A percentile compares a stretch with the other conserved stretches of the same genome.
phyloP scores from a whole-genome alignment of 1,140 invertebrate species.

The Hestina assimilis region DNA sequence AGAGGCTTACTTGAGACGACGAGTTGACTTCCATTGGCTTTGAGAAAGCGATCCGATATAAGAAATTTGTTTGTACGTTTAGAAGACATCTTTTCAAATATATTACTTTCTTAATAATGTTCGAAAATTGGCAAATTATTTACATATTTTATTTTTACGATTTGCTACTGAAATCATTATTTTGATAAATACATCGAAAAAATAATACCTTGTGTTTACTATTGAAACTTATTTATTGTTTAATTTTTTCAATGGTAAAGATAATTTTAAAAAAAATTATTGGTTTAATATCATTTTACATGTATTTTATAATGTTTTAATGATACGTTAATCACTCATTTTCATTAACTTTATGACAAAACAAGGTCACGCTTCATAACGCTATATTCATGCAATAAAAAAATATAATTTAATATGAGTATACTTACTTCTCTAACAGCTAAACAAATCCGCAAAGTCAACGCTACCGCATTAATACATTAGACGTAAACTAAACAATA shows the following conservation, averaged over 20 bases:
- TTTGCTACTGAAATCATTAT: not conserved
- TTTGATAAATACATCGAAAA: too few species aligned
- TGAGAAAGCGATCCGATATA: conserved; percentile 7
- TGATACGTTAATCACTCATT: too few species aligned
- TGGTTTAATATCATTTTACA: too few species aligned
- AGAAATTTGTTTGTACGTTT: conserved; percentile 15
- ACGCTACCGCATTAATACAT: conserved; percentile 24
- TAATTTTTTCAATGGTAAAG: too few species aligned
- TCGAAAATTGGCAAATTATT: not conserved
- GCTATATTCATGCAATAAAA: not conserved
- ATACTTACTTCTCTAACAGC: conserved; percentile 5
- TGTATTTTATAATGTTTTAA: too few species aligned
- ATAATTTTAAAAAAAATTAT: too few species aligned
- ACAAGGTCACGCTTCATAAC: not conserved
- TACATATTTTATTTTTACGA: not conserved
- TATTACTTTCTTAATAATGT: not conserved
- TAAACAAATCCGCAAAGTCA: conserved; percentile 9
- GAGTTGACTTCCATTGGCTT: conserved; percentile 18
- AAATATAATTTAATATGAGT: not conserved
- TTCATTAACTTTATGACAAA: too few species aligned
- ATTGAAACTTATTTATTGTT: too few species aligned
- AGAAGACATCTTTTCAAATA: not conserved
- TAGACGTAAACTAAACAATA: conserved; percentile 5
- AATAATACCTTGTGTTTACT: too few species aligned
- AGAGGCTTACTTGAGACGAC: conserved; percentile 18